A percentile compares a stretch with the other conserved stretches of the same genome.
Evolutionary conservation across 1,140 invertebrate genomes (phyloP).

Genomic region (Micrasema longulum): DNA sequence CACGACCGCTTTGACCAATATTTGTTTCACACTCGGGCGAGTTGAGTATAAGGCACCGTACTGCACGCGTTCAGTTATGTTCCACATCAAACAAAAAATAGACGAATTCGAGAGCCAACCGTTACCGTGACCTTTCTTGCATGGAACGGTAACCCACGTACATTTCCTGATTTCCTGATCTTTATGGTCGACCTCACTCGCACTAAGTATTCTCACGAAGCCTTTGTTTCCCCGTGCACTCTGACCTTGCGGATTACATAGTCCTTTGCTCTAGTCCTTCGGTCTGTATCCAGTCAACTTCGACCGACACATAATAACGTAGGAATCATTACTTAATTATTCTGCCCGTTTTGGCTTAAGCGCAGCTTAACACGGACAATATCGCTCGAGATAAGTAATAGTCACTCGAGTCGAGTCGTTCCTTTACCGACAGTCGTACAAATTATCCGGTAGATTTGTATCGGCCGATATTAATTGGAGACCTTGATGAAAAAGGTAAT

Average conservation of each 20-base stretch:
- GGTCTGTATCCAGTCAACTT: neutral
- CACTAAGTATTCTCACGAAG: slow-evolving; percentile 23
- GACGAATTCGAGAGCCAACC: slow-evolving; percentile 14
- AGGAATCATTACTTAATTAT: neutral
- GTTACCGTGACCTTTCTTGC: slow-evolving; percentile 21
- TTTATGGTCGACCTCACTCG: neutral
- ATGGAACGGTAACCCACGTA: slow-evolving; percentile 16
- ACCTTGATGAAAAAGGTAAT: slow-evolving; percentile 34
- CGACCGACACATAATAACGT: neutral
- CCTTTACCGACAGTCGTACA: slow-evolving; percentile 1
- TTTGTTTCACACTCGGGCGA: too few species aligned
- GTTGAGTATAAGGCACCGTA: too few species aligned
- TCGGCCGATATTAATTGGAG: slow-evolving; percentile 30
- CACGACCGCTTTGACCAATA: too few species aligned
- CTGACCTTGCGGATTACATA: slow-evolving; percentile 15
- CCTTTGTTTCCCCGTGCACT: slow-evolving; percentile 32
- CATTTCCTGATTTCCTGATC: slow-evolving; percentile 36
- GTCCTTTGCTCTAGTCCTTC: neutral
- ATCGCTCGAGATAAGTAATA: neutral
- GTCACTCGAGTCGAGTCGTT: neutral
- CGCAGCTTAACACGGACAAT: neutral
- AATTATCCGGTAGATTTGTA: slow-evolving; percentile 16
- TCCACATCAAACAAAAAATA: slow-evolving; percentile 7
- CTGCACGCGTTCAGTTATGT: neutral
- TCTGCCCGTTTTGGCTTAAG: neutral